Evolutionary conservation across 2,888 invertebrate species (phyloP), one percentile per base, ranked within the genome.

Genomic region (Parthenolecanium corni): DNA sequence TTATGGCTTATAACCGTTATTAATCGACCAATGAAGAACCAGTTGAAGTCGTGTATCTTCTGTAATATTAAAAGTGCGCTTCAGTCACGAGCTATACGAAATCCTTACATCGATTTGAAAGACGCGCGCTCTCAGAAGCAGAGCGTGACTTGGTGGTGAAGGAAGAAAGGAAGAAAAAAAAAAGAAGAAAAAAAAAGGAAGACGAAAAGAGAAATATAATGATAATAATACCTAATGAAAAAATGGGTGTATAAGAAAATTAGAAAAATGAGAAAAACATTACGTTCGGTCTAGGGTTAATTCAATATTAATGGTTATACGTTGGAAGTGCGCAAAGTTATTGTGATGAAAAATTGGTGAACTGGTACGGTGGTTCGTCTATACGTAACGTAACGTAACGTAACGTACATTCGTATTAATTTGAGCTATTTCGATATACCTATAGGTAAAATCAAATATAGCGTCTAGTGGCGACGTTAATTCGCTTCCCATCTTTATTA

Each of bases 21-120:
- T 57, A 57, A 57, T 57, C 57, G 57, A 57, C 57, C 57, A 57
- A 57, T 57, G 57, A 57, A 57, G 57, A 57, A 57, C 57, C 57
- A 57, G 57, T 57, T 57, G 57, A 57, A 57, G 57, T 46, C 44
- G 42, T 18, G 53, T 54, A 54, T 57, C 57, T 57, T 57, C 57
- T 57, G n/a, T n/a, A n/a, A 42, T 57, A 57, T 46, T 44, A 57
- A 57, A 25, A 44, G 57, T 21, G 20, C 49, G 57, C 47, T 57
- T 57, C 44, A 57, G 57, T 57, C 57, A 57, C 57, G 57, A 57
- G 57, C 57, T 57, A n/a, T n/a, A 46, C 31, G 18, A 44, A 57
- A 49, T n/a, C n/a, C 31, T 31, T 14, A 31, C 46, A 49, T 21
- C 9, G 18, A 46, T 57, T 31, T 57, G 25, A 40, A 44, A 25